phyloP scores from a whole-genome alignment of 2,888 invertebrate genomes.

The Synanthedon formicaeformis region DNA sequence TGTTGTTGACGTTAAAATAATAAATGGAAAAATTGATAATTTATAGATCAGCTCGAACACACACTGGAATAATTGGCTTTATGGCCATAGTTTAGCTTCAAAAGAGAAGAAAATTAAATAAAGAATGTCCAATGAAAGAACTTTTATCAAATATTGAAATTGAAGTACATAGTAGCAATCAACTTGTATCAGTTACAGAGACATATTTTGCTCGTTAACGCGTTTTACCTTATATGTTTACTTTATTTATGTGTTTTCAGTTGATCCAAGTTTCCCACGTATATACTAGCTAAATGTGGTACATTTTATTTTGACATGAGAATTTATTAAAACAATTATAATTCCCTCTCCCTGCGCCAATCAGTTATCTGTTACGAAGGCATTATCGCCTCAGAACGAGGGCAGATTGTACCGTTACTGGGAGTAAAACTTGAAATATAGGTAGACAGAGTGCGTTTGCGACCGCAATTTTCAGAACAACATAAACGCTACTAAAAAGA shows the following conservation, averaged over 20 bases:
- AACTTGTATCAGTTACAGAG: not conserved
- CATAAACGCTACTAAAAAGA: not conserved
- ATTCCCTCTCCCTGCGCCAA: constrained; percentile 24
- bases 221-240: not conserved
- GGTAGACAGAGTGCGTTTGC: not conserved
- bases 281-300: not conserved
- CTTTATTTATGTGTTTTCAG: not conserved
- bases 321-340: constrained; percentile 35
- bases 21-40: no score
- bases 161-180: not conserved
- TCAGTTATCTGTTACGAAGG: constrained; percentile 34
- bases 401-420: constrained; percentile 42
- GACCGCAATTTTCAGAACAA: not conserved
- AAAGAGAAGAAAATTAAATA: no score
- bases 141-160: no score
- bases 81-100: no score
- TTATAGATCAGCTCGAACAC: no score
- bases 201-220: not conserved
- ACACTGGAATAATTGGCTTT: no score
- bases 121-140: no score
- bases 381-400: constrained; percentile 51
- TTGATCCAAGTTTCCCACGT: not conserved
- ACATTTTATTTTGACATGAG: constrained; percentile 15
- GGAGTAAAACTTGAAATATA: constrained; percentile 16
- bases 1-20: no score